Evolutionary conservation across 1,140 invertebrate genomes (phyloP), one percentile per base, ranked within the genome.

Genomic region (Bombus superbus): DNA sequence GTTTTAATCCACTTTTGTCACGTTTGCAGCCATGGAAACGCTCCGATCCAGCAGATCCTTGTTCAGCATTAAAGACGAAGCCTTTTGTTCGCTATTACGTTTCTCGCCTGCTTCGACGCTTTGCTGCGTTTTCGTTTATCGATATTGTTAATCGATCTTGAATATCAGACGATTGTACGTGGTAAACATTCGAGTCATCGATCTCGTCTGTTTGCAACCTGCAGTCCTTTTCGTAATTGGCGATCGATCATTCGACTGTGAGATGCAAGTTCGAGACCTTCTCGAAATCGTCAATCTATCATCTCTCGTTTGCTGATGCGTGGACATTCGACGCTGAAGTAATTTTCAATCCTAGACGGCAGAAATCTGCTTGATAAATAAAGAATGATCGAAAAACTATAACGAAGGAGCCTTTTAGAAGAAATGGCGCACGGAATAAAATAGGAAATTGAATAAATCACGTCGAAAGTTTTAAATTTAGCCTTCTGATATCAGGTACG

Each of bases 1-100:
- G 38, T 22, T 83, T 57, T 83, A 78, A 78, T 83, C 74, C 74
- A 83, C 59, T 83, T 83, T 77, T 3, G 81, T 69, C 28, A 22
- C 44, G n/a, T 35, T 78, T 32, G 64, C 81, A 83, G 44, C 64
- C 64, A 47, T 69, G 73, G 42, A 83, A 83, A 83, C 38, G 62
- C 59, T 66, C 42, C 44, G 22, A 22, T 42, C 28, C 35, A n/a
- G 13, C 22, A 40, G 22, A 64, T 57, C 38, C 35, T 53, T 40
- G 10, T 57, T 42, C 35, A 1, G 38, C 9, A 42, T 53, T 68
- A 59, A 69, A 53, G n/a, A 35, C 2, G 81, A 83, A 83, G 68
- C 74, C 74, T 35, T 77, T 69, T 3, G 59, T 15, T 11, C 25
- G 15, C 22, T 22, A 40, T 66, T n/a, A 13, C 32, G 15, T 53